A percentile compares a stretch with the other conserved stretches of the same genome.
Conservation (phyloP, 2,797 vertebrate genomes). For the Nyctibius grandis region DNA sequence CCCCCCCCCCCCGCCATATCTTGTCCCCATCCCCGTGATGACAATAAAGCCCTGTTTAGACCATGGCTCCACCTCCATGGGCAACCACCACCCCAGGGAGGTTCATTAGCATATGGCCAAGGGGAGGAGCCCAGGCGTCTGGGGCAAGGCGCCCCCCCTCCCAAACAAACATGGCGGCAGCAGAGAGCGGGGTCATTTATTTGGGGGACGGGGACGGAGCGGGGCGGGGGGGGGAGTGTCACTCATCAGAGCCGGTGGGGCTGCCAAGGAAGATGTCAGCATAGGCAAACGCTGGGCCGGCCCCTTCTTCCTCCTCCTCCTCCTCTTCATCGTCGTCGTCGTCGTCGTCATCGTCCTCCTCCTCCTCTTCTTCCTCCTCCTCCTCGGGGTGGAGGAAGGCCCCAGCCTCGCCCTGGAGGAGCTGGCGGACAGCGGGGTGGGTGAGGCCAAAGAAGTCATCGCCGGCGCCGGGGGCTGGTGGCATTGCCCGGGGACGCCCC, state of each 20-base stretch:
- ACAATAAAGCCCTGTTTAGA: not conserved
- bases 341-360: not conserved
- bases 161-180: not conserved
- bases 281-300: not conserved
- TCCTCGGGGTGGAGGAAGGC: slow-evolving; percentile 80
- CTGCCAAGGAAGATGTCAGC: not conserved
- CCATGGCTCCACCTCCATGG: not conserved
- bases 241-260: not conserved
- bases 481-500: slow-evolving; percentile 67
- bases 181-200: not conserved
- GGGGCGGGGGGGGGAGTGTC: not conserved
- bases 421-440: slow-evolving; percentile 87
- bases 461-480: slow-evolving; percentile 75
- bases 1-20: too few species aligned
- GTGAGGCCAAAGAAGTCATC: slow-evolving; percentile 91
- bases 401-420: slow-evolving; percentile 87
- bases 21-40: not conserved
- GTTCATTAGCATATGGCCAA: not conserved
- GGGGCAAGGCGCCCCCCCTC: too few species aligned
- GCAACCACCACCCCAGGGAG: not conserved
- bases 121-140: too few species aligned
- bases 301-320: not conserved
- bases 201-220: not conserved
- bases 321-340: accelerated
- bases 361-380: slow-evolving; percentile 67